A percentile compares a stretch with the other conserved stretches of the same genome.
Evolutionary conservation across 2,888 invertebrate genomes (phyloP).

Genomic region (Campoletis raptor): DNA sequence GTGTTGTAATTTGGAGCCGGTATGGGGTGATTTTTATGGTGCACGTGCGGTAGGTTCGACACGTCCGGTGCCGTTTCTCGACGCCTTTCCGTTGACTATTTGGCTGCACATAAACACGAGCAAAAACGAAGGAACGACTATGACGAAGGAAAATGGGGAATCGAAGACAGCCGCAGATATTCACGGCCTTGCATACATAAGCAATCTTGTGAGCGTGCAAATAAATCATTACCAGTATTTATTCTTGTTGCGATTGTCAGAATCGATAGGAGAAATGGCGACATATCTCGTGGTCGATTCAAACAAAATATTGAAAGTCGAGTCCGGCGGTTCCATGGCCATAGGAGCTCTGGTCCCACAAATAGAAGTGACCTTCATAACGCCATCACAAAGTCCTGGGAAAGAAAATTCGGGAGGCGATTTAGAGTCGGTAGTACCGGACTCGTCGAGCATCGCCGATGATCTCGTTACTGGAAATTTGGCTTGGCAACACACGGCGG

Average conservation of each 20-base stretch:
- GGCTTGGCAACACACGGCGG: slow-evolving; percentile 75
- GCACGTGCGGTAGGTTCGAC: slow-evolving; percentile 91
- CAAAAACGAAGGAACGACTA: slow-evolving; percentile 8
- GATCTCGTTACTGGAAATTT: slow-evolving; percentile 85
- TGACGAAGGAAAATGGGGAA: neutral
- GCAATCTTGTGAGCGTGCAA: slow-evolving; percentile 94
- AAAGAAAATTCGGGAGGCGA: slow-evolving; percentile 95
- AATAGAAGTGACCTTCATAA: slow-evolving; percentile 94
- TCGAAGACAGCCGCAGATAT: slow-evolving; percentile 87
- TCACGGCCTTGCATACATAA: slow-evolving; percentile 92
- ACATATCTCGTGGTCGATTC: slow-evolving; percentile 93
- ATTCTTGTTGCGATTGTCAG: slow-evolving; percentile 93
- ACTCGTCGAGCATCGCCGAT: slow-evolving; percentile 94
- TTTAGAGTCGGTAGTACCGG: slow-evolving; percentile 93
- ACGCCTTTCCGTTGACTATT: slow-evolving; percentile 94
- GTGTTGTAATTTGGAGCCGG: slow-evolving; percentile 94
- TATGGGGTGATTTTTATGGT: slow-evolving; percentile 97
- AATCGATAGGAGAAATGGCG: slow-evolving; percentile 92
- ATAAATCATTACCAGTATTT: slow-evolving; percentile 97
- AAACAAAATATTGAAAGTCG: slow-evolving; percentile 88
- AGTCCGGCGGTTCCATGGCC: slow-evolving; percentile 87
- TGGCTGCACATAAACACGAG: slow-evolving; percentile 89
- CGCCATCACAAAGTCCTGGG: slow-evolving; percentile 93
- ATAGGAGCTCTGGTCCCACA: slow-evolving; percentile 94
- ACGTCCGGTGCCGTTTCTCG: slow-evolving; percentile 92